Percentiles rank a stretch among this genome's conserved stretches.
phyloP scores from a whole-genome alignment of 2,113 vertebrate genomes.

The human region GRCh38 chr6:111343001-111343500 shows the following conservation, averaged over 20 bases:
- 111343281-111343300: background rate
- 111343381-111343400: background rate
- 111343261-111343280: background rate
- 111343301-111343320: slow-evolving; percentile 4
- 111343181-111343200: background rate
- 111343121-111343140: background rate
- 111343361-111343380: slow-evolving; percentile 21
- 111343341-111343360: slow-evolving; percentile 4
- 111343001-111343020: background rate
- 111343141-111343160: slow-evolving; percentile 8
- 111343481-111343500: background rate
- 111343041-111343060: background rate
- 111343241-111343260: background rate
- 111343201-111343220: background rate
- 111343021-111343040: slow-evolving; percentile 30
- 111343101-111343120: background rate
- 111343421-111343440: slow-evolving; percentile 3
- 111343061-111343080: background rate
- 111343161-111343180: background rate
- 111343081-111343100: slow-evolving; percentile 17
- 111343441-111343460: background rate
- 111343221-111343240: background rate
- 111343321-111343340: slow-evolving; percentile 10
- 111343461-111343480: background rate
- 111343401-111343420: background rate